Evolutionary conservation across 1,140 invertebrate genomes (phyloP), one percentile per base, ranked within the genome.

Genomic region (Sesamia nonagrioides): DNA sequence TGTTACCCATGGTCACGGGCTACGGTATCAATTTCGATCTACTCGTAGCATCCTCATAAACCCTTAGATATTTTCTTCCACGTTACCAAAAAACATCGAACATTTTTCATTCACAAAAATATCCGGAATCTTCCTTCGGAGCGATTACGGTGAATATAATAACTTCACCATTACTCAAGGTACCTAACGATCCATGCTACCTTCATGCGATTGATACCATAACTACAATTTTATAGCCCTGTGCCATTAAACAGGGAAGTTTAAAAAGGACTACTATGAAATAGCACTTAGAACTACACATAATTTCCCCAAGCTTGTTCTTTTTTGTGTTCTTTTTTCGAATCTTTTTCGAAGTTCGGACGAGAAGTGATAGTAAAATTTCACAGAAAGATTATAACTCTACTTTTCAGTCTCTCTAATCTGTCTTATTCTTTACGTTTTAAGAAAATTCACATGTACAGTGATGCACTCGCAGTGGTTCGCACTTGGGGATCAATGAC

Each of bases 201-300:
- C 58, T 76, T 63, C 56, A 40, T 69, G 61, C 75, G 75, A 77
- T 77, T 77, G 75, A 77, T 77, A 66, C 61, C 48, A 50, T 58
- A 77, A 77, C 75, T 77, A 56, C 75, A 21, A 27, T 77, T 77
- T 77, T 77, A 77, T 77, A 40, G 75, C 75, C 48, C 6, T 11
- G n/a, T 1, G 5, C 8, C 18, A 50, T 1, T 11, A 1, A 3
- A 33, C 61, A 66, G 17, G 5, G 15, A 21, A 6, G n/a, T 27
- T 4, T 13, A 18, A 50, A 11, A 48, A 68, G 18, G 17, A 17
- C 17, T 21, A 8, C 9, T 15, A n/a, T 6, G 42, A 68, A 45
- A 8, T n/a, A n/a, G n/a, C n/a, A 21, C 17, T 58, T 11, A 7
- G 21, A 9, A 7, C 8, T 54, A 18, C 6, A 37, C 37, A 37